Base-by-base conservation (phyloP, 2,888 invertebrate genomes). In the Podabrus alpinus region DNA sequence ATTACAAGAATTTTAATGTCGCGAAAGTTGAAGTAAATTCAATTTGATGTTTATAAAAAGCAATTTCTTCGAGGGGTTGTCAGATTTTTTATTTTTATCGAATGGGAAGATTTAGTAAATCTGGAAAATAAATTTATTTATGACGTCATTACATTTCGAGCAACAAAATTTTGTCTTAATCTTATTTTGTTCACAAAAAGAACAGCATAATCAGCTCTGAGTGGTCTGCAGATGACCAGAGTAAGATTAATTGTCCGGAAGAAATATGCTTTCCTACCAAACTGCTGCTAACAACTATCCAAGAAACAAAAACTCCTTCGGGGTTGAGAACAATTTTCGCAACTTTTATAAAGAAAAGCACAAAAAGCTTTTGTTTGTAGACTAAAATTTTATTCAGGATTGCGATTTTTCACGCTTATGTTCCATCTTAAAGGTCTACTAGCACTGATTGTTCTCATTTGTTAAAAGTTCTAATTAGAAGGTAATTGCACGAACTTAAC, bases 221-320 rank as follows among this genome's bases (percentile, higher is more conserved):
- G 73, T 76, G 74, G 76, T 68, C 78, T 78, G 78, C 72, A 74
- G 76, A 76, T 78, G 78, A 78, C 78, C 75, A 72, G 72, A 45
- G 62, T 66, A 73, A 78, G 78, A 78, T 78, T 78, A 78, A 78
- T 78, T 76, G 76, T 74, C 61, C 62, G 72, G 68, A 74, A 72
- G 70, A 76, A 78, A 76, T 78, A 73, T 74, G 78, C 73, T 76
- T 76, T 76, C 71, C 66, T 59, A 61, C 67, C 45, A 62, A 74
- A 66, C 68, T 75, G 64, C 68, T 75, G 45, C 71, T 68, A 68
- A 68, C 74, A 74, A 74, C 74, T 68, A 45, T 64, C 21, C 68
- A 45, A 62, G 71, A 71, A 72, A 68, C 71, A 75, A 75, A 75
- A 75, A 75, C 68, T 59, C 29, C 68, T 60, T 16, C 21, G 17